Percentiles rank a stretch among this genome's conserved stretches.
These are phyloP conservation scores for Ceryle rudis DNA, from an alignment of 2,797 vertebrate species.

Conservation along the genomic window DNA sequence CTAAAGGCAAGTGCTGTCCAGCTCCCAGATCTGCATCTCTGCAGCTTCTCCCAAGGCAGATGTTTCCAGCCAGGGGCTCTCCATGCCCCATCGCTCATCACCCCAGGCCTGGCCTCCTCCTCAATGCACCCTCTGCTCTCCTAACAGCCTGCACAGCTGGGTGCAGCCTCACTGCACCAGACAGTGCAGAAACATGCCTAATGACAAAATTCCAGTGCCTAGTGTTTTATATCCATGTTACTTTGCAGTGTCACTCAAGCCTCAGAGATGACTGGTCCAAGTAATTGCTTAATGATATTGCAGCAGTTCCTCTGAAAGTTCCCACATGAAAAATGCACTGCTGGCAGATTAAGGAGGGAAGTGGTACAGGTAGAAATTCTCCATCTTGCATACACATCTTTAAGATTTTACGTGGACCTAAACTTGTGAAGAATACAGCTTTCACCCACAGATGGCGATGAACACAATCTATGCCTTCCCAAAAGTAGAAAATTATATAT, in stretches of 20 bases:
- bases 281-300: neutral
- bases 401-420: neutral
- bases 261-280: neutral
- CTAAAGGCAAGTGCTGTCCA: neutral
- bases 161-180: neutral
- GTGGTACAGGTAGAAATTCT: neutral
- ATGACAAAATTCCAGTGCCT: neutral
- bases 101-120: neutral
- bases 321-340: neutral
- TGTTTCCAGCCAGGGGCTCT: too few relatives aligned
- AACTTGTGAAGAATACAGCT: neutral
- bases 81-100: neutral
- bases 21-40: neutral
- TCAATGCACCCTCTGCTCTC: neutral
- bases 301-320: neutral
- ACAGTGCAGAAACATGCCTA: neutral
- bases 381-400: neutral
- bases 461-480: neutral
- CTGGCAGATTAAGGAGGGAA: neutral
- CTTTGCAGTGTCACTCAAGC: neutral
- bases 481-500: neutral
- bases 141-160: neutral
- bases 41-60: neutral
- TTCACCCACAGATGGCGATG: slow-evolving; percentile 24
- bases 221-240: neutral